Evolutionary conservation across 1,140 invertebrate genomes (phyloP).

Genomic region (Lepeophtheirus salmonis): DNA sequence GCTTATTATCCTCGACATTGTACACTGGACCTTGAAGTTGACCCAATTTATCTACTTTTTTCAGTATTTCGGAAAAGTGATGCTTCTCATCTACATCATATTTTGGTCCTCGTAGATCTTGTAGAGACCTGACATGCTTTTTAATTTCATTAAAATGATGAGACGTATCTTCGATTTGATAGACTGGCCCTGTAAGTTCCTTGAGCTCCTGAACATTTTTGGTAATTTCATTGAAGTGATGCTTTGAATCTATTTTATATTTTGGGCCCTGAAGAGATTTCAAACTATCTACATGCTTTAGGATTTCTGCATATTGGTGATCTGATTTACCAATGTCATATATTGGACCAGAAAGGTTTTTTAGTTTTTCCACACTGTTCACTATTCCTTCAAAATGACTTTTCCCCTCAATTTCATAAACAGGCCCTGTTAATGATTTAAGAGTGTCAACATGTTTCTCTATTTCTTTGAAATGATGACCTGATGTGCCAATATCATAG

Average conservation of each 20-base stretch:
- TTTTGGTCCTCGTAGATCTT: conserved; percentile 2
- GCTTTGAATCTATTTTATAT: conserved; percentile 10
- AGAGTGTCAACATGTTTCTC: conserved; percentile 13
- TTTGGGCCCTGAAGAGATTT: conserved; percentile 9
- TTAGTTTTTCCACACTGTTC: conserved; percentile 10
- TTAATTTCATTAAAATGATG: conserved; percentile 16
- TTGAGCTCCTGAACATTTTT: conserved; percentile 14
- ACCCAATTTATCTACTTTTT: not conserved
- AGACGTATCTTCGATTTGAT: conserved; percentile 6
- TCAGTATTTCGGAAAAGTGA: conserved; percentile 10
- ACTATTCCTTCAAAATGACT: conserved; percentile 10
- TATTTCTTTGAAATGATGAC: conserved; percentile 15
- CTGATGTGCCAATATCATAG: conserved; percentile 10
- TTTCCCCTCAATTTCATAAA: conserved; percentile 14
- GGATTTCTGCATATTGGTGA: conserved; percentile 11
- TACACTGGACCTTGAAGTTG: conserved; percentile 15
- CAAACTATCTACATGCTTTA: conserved; percentile 8
- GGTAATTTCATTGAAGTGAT: conserved; percentile 15
- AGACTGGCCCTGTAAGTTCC: conserved; percentile 6
- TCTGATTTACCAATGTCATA: conserved; percentile 15
- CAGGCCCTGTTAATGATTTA: conserved; percentile 7
- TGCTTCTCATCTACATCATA: conserved; percentile 10
- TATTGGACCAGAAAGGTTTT: conserved; percentile 9
- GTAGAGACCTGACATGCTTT: conserved; percentile 9
- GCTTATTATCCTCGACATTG: conserved; percentile 7